Evolutionary conservation across 1,140 invertebrate species (phyloP), one percentile per base, ranked within the genome.

Genomic region (Ylistrum balloti): DNA sequence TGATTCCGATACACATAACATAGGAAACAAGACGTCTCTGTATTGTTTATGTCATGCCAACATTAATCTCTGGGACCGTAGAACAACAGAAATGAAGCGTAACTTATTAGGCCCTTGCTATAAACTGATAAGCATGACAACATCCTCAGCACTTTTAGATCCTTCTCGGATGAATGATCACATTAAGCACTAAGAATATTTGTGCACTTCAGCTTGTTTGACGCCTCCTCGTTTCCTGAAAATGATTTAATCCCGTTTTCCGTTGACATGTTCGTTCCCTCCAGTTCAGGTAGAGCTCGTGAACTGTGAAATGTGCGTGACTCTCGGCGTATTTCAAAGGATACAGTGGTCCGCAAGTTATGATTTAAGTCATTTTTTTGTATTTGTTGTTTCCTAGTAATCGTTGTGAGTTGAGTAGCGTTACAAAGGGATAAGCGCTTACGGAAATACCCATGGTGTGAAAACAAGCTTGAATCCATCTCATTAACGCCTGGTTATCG

Each of bases 311-410:
- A 74, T 74, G 56, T 74, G 56, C 56, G 56, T 74, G 56, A 74
- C 56, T 74, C n/a, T 28, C 17, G 22, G 1, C 28, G 56, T 74
- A n/a, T 74, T 17, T 74, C 56, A 74, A 74, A 74, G 56, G 56
- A 28, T 56, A 74, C 56, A 1, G 17, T 5, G 56, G 28, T n/a
- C 20, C n/a, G 56, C 56, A 74, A 74, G 28, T 74, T 74, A 74
- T 74, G 56, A 74, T 74, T 74, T 74, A 74, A 74, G 56, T 74
- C 22, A 74, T 74, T 74, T 74, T n/a, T n/a, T n/a, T 74, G 22
- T 74, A 11, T 28, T 28, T 74, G 56, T 74, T 74, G 56, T 74
- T 74, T 74, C 22, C 56, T 74, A 22, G 17, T 74, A 74, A 74
- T 74, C 56, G 56, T n/a, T 74, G 56, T 7, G 22, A 74, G 56